Base-by-base conservation (phyloP, 2,888 invertebrate genomes). In the Prosopocoilus inquinatus region DNA sequence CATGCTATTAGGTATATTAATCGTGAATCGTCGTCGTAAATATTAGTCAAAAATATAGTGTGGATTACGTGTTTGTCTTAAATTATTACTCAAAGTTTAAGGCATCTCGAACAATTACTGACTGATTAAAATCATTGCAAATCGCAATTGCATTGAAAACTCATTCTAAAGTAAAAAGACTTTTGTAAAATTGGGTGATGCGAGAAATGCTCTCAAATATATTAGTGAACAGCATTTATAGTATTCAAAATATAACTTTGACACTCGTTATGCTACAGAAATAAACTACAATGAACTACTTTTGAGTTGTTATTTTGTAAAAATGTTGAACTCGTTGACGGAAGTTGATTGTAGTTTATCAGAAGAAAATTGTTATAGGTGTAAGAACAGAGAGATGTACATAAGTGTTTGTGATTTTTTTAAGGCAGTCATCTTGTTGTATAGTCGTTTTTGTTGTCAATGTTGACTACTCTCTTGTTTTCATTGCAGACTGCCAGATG, bases 401-500 rank as follows among this genome's bases (percentile, higher is more conserved):
- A 3, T 9, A 41, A 15, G 15, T 15, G 15, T 9, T 41, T 41
- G 41, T 28, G 20, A 28, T 28, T 28, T 41, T 41, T 41, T 41
- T 41, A 41, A 41, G 41, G 9, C 41, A 11, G 12, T 16, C 41
- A 28, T 43, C 41, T 41, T 48, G 38, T 52, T 56, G 36, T 51
- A 35, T 56, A 56, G 51, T 56, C 20, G 33, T 55, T 55, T 28
- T 55, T 36, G 58, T 64, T 59, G 65, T 69, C 64, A 63, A 72
- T 77, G 75, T 77, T 79, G 79, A 79, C 79, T 79, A 76, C 79
- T 79, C 79, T 78, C 78, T 82, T 84, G 84, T 85, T 85, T 82
- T 84, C 84, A 84, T 86, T 86, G 84, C 85, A 86, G 86, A 86
- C 84, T 85, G 83, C 83, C 84, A 85, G 84, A 84, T 82, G 84